Evolutionary conservation across 2,888 invertebrate species (phyloP), one percentile per base, ranked within the genome.

Genomic region (Matsumyia berberina): DNA sequence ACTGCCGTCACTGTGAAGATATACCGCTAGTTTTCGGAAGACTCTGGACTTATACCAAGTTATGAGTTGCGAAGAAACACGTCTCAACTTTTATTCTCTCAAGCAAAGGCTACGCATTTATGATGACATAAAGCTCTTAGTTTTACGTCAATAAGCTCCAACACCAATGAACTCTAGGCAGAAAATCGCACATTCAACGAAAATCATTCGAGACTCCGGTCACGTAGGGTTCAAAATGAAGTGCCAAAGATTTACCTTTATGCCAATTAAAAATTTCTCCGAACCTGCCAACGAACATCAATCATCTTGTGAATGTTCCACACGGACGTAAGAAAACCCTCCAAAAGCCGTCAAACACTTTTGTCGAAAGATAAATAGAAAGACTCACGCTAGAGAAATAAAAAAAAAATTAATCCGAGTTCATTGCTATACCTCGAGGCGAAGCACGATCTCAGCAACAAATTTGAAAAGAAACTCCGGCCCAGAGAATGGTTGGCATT

Each of bases 381-480:
- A 35, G 8, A 9, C 35, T 9, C 35, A 35, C 35, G 35, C 35
- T 35, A 8, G 1, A 37, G 35, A 19, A 57, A 31, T 31, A 24
- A 46, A 46, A 42, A 42, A 17, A 42, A 15, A 8, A n/a, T n/a
- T n/a, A n/a, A n/a, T n/a, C n/a, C 8, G 12, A 60, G 42, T 29
- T 60, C 29, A 15, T 42, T 60, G 42, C 15, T 29, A 15, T 42
- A 42, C 12, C 39, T 12, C 8, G 24, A 37, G n/a, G 57, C 39
- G 8, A 5, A n/a, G 24, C 37, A 39, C 8, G 8, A n/a, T 12
- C 8, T 29, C 42, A 5, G 31, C 37, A 31, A 12, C 7, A 12
- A n/a, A 8, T n/a, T 9, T n/a, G 39, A 58, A 31, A 11, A 67
- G 12, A 55, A 44, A 57, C 42, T 67, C 67, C 42, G 19, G 19